phyloP scores from a whole-genome alignment of 2,113 vertebrate genomes.

The Aythya baeri region DNA sequence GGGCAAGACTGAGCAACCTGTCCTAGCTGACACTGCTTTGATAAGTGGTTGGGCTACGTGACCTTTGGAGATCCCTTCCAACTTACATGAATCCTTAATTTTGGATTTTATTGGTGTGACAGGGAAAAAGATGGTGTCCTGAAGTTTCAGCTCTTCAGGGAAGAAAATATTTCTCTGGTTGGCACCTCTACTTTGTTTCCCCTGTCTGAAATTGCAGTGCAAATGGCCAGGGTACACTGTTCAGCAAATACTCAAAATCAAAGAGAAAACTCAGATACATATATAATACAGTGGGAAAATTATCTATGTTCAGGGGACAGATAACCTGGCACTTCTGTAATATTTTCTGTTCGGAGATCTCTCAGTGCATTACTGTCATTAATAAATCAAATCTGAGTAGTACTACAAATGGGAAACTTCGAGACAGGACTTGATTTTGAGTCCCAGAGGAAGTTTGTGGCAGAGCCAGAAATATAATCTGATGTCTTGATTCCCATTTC shows the following conservation, averaged over 20 bases:
- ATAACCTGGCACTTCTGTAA: neutral
- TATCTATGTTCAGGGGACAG: neutral
- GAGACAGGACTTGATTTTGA: neutral
- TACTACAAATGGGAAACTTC: neutral
- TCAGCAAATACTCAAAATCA: neutral
- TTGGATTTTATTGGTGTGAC: neutral
- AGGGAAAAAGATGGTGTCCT: neutral
- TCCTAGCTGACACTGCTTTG: neutral
- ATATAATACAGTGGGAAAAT: neutral
- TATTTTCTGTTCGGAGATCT: neutral
- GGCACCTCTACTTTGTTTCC: neutral
- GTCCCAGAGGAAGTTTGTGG: neutral
- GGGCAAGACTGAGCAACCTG: neutral
- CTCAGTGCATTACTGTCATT: neutral
- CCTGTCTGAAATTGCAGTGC: neutral
- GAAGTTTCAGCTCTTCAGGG: neutral
- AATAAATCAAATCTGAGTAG: slow-evolving; percentile 13
- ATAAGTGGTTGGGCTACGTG: neutral
- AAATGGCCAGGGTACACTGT: neutral
- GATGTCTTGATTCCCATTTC: neutral
- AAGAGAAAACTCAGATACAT: neutral
- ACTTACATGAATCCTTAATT: neutral
- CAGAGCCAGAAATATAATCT: slow-evolving; percentile 7
- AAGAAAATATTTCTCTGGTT: neutral
- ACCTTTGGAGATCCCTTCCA: neutral